phyloP scores from a whole-genome alignment of 2,113 vertebrate species.

The Cynocephalus volans region DNA sequence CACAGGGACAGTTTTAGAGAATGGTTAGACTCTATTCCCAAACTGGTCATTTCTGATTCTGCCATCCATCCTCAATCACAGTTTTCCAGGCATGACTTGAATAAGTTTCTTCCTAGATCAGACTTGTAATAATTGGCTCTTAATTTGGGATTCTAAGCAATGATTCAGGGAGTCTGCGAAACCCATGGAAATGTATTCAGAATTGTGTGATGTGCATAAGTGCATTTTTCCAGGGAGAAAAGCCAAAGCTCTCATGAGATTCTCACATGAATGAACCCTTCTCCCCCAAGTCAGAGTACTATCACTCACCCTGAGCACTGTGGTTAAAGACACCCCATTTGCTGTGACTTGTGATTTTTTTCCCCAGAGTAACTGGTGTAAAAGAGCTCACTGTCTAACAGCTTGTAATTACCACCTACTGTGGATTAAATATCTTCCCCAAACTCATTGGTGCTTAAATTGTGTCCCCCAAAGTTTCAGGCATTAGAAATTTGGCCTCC shows the following conservation, averaged over 20 bases:
- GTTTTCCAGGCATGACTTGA: slow-evolving; percentile 12
- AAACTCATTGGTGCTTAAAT: too few species aligned
- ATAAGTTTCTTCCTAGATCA: background rate
- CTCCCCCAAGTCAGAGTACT: background rate
- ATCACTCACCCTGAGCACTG: background rate
- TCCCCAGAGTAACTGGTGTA: background rate
- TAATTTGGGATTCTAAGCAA: background rate
- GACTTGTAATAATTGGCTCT: background rate
- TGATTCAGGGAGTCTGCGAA: background rate
- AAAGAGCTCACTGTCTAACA: background rate
- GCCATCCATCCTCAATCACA: background rate
- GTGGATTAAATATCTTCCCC: too few species aligned
- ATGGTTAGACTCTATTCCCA: background rate
- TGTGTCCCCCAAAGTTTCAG: too few species aligned
- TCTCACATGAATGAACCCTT: background rate
- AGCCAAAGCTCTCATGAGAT: background rate
- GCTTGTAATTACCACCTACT: background rate
- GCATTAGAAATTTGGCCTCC: too few species aligned
- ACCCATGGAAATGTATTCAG: background rate
- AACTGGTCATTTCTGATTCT: background rate
- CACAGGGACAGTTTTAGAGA: background rate
- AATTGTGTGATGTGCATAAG: background rate
- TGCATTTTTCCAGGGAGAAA: background rate
- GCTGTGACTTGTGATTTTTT: background rate
- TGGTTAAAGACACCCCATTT: background rate